Conservation (phyloP, 2,113 vertebrate species). For the Ibidorhyncha struthersii region DNA sequence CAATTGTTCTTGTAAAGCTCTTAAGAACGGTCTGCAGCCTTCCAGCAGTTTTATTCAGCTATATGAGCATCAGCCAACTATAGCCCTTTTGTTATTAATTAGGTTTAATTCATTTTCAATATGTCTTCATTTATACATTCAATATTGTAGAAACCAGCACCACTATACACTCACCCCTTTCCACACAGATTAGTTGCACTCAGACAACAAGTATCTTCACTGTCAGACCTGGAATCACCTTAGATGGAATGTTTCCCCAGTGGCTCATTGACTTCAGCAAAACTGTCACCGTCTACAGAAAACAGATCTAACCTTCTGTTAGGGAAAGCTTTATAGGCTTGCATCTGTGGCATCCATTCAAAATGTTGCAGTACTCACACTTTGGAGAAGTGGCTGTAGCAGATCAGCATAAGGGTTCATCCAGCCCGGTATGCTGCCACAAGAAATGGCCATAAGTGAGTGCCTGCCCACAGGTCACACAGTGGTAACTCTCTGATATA, state of each 20-base stretch:
- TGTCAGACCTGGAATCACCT: not conserved
- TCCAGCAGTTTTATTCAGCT: conserved; percentile 3
- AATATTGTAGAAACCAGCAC: not conserved
- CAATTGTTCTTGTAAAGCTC: conserved; percentile 2
- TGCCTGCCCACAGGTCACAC: not conserved
- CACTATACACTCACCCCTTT: not conserved
- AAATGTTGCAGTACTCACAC: not conserved
- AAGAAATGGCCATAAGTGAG: not conserved
- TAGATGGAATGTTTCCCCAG: not conserved
- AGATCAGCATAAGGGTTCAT: not conserved
- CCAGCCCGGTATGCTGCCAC: not conserved
- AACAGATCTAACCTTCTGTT: not conserved
- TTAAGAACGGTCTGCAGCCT: conserved; percentile 17
- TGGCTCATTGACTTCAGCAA: not conserved
- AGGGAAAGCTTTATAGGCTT: not conserved
- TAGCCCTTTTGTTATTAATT: conserved; percentile 46
- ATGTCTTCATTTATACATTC: not conserved
- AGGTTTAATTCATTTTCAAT: conserved; percentile 63
- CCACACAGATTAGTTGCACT: not conserved
- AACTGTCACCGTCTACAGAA: not conserved
- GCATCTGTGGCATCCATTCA: not conserved
- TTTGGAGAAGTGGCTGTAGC: not conserved
- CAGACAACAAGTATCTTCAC: not conserved
- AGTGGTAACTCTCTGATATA: too few relatives aligned
- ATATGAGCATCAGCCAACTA: not conserved